Evolutionary conservation across 1,140 invertebrate species (phyloP), one percentile per base, ranked within the genome.

Genomic region (Coelopa frigida): DNA sequence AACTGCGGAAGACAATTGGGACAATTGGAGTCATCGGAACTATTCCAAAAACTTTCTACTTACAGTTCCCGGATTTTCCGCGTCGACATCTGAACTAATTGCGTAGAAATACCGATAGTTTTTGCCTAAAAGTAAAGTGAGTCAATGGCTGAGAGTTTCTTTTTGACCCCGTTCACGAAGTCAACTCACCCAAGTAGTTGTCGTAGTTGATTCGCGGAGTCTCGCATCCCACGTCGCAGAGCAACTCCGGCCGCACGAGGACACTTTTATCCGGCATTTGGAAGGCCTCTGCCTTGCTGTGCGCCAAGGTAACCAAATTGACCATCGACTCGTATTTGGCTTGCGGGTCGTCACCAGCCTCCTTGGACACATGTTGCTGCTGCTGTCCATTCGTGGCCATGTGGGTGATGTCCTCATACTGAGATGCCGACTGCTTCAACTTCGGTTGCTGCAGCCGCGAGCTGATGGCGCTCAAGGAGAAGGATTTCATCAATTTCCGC

Each of bases 71-170:
- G 87, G 86, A 72, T 86, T 84, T 3, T 82, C 76, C 3, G 78
- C 70, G 63, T 91, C 87, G 3, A 91, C 85, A 68, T 92, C 88
- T 11, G 85, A 84, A 49, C 86, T 88, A 35, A 92, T 90, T 0
- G 87, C 89, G 59, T 94, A 94, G 62, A 92, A 93, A 66, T 86
- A 94, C 44, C 79, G 74, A 63, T 94, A 94, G 6, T 76, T 71
- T 50, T 73, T 78, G 33, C 75, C 79, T 75, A 56, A 52, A 41
- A 48, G 18, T 52, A 27, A 1, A 31, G 24, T 3, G 36, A 52
- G 39, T n/a, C n/a, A n/a, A n/a, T n/a, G n/a, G n/a, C n/a, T n/a
- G n/a, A n/a, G n/a, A 14, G 7, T 20, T 38, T 38, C 36, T 14
- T n/a, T n/a, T n/a, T n/a, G n/a, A n/a, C n/a, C n/a, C 26, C 14